These are phyloP conservation scores for Imbricaverruca yamaguchii DNA, from an alignment of 2,888 invertebrate genomes.

Conservation along the genomic window DNA sequence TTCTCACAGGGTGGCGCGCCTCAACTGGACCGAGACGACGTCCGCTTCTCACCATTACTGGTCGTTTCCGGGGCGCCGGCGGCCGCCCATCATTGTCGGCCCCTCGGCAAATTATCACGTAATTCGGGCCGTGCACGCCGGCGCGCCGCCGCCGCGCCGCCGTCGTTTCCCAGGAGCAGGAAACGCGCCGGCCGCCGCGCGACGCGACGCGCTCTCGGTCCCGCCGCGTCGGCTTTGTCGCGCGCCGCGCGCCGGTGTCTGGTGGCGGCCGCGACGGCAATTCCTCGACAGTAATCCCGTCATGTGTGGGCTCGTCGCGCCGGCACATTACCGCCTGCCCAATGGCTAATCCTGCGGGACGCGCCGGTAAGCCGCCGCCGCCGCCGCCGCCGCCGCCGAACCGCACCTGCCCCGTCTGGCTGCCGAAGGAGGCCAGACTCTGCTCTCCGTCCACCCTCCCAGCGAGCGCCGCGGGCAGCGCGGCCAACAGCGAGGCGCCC, in stretches of 20 bases:
- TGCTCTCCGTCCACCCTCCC: too few relatives aligned
- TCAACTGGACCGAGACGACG: constrained; percentile 1
- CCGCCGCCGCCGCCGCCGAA: too few relatives aligned
- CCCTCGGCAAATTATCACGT: constrained; percentile 15
- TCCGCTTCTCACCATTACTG: neutral
- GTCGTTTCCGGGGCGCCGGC: constrained; percentile 6
- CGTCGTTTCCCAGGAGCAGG: neutral
- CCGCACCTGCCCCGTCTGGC: too few relatives aligned
- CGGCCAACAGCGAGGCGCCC: too few relatives aligned
- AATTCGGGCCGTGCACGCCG: neutral
- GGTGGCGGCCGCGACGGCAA: neutral
- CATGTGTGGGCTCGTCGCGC: too few relatives aligned
- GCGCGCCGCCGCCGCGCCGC: neutral
- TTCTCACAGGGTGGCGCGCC: neutral
- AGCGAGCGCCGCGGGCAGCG: too few relatives aligned
- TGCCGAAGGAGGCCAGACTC: too few relatives aligned
- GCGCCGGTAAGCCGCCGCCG: too few relatives aligned
- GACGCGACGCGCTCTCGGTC: neutral
- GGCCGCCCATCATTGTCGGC: neutral
- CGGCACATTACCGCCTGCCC: too few relatives aligned
- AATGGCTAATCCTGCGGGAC: too few relatives aligned
- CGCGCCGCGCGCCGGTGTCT: neutral
- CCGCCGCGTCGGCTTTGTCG: neutral
- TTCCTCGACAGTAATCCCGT: too few relatives aligned
- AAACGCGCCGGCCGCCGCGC: neutral